Base-by-base conservation (phyloP, 2,888 invertebrate species). In the Eremobia ochroleuca region DNA sequence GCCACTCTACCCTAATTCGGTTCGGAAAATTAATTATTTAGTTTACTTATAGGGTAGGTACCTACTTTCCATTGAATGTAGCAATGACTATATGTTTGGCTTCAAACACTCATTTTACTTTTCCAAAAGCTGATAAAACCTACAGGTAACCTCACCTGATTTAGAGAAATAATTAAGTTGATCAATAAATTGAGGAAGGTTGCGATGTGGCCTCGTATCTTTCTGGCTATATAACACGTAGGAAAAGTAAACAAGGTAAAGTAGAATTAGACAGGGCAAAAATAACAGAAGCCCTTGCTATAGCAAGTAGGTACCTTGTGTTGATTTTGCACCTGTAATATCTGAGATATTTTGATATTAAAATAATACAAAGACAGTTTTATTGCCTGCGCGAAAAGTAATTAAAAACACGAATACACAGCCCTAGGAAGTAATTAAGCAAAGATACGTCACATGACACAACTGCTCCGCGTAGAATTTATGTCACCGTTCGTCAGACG, bases 371-470 rank as follows among this genome's bases (percentile, higher is more conserved):
- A 58, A 64, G 28, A 15, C 31, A 58, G 4, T 15, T 55, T 46
- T 31, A 28, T 18, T 18, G 25, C 21, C 18, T 43, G n/a, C 28
- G n/a, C 21, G 58, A 55, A 77, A 82, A 52, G 18, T 81, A 71
- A 81, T 82, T 55, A 66, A 82, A 77, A 82, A 82, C 28, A 34
- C 9, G 40, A 58, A 40, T 21, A 28, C 31, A 55, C 64, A 81
- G 21, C 68, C 46, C 64, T 68, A 43, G 64, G 49, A 65, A 69
- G 77, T 82, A 82, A 82, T 85, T 86, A 86, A 73, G 58, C 52
- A 75, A 75, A 86, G 65, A 86, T 52, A n/a, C 52, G 72, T 86
- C 69, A 74, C 65, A 58, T 70, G 40, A 40, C 72, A 76, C 70
- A 65, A 73, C 62, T 74, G 68, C 78, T 49, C 9, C 11, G 31